phyloP scores from a whole-genome alignment of 2,113 vertebrate genomes.

The Brachypodius melanocephalos region DNA sequence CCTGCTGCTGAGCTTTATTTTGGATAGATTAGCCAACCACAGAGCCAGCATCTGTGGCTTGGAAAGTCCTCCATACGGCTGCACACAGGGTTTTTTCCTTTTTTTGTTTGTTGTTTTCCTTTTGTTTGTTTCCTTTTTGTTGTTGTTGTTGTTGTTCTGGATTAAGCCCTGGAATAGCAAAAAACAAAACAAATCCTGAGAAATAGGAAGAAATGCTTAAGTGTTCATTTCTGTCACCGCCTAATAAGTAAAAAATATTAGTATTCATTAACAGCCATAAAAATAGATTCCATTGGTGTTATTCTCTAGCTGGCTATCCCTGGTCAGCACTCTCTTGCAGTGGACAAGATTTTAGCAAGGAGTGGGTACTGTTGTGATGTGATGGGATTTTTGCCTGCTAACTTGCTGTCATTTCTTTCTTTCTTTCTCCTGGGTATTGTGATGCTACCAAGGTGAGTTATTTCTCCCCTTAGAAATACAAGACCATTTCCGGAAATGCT shows the following conservation, averaged over 20 bases:
- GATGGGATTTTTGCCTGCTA: background rate
- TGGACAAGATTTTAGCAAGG: background rate
- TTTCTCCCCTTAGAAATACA: background rate
- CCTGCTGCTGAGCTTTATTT: slow-evolving; percentile 58
- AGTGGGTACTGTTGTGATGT: background rate
- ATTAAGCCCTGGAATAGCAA: background rate
- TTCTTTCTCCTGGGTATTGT: background rate
- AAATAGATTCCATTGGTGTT: background rate
- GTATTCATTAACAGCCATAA: background rate
- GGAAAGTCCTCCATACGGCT: background rate
- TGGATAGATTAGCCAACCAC: slow-evolving; percentile 32
- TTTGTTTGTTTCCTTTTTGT: background rate
- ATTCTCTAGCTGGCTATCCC: background rate
- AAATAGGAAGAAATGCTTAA: background rate
- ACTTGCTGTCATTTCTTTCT: background rate
- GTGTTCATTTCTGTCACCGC: background rate
- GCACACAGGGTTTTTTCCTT: background rate
- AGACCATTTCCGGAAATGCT: background rate
- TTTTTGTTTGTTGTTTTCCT: background rate
- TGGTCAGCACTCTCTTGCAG: background rate
- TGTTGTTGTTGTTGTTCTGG: background rate
- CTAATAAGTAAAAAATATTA: background rate
- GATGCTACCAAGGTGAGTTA: background rate
- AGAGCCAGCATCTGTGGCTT: slow-evolving; percentile 51
- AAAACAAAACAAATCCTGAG: background rate